These are phyloP conservation scores for Nestor notabilis DNA, from an alignment of 2,113 vertebrate species.

Conservation along the genomic window DNA sequence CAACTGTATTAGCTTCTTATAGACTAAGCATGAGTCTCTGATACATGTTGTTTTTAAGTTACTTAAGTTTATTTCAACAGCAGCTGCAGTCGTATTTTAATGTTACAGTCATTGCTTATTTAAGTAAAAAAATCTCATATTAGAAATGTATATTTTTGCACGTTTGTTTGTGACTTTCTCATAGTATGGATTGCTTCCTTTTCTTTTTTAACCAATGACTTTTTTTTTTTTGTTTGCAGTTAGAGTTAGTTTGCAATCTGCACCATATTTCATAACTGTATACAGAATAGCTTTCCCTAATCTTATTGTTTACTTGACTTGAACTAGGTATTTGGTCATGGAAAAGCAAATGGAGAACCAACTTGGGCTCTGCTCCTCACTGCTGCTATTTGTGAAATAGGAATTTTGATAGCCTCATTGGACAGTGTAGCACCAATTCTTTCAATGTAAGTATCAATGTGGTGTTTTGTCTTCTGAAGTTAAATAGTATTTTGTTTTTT, in stretches of 20 bases:
- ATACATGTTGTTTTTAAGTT: background rate
- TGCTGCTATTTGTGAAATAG: slow-evolving; percentile 90
- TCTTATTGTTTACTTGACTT: background rate
- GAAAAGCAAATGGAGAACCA: slow-evolving; percentile 94
- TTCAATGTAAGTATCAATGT: slow-evolving; percentile 85
- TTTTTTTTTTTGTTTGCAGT: background rate
- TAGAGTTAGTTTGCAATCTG: background rate
- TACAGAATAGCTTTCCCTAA: background rate
- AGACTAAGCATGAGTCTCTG: background rate
- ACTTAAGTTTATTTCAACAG: background rate
- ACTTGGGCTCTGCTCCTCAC: slow-evolving; percentile 96
- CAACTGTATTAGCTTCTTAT: background rate
- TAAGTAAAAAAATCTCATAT: background rate
- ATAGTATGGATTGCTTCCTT: background rate
- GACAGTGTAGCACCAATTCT: slow-evolving; percentile 95
- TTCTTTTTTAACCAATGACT: background rate
- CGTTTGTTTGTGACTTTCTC: background rate
- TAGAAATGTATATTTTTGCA: background rate
- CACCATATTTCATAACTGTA: background rate
- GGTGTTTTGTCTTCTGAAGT: background rate
- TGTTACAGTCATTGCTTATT: background rate
- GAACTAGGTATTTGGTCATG: slow-evolving; percentile 90
- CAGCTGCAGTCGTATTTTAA: background rate
- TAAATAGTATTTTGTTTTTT: background rate
- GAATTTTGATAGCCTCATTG: slow-evolving; percentile 94